A percentile compares a stretch with the other conserved stretches of the same genome.
Conservation (phyloP, 1,140 invertebrate species). For the Galendromus occidentalis region DNA sequence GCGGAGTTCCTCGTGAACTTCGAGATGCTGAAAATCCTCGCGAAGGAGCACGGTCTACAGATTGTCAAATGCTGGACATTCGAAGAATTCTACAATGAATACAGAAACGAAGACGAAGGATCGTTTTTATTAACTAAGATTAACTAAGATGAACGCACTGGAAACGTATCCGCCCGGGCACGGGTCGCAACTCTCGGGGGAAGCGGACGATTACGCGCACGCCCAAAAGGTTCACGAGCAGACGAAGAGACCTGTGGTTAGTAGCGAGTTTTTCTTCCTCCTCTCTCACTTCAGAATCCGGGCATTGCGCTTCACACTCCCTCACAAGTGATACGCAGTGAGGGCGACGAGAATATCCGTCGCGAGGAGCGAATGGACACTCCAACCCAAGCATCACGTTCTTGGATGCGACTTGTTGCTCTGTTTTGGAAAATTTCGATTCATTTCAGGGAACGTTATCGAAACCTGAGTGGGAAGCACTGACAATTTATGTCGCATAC, state of each 20-base stretch:
- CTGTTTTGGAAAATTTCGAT: too few species aligned
- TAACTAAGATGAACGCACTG: conserved; percentile 52
- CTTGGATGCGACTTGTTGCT: not conserved
- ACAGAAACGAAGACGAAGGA: conserved; percentile 35
- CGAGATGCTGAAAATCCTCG: conserved; percentile 58
- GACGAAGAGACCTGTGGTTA: conserved; percentile 19
- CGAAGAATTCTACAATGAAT: conserved; percentile 53
- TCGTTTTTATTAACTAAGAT: conserved; percentile 42
- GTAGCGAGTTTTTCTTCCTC: conserved; percentile 5
- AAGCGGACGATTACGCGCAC: conserved; percentile 48
- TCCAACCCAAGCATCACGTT: too few species aligned
- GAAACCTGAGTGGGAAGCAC: conserved; percentile 76
- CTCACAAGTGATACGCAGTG: too few species aligned
- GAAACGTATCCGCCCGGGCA: conserved; percentile 33
- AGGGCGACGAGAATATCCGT: too few species aligned
- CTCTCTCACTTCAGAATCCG: too few species aligned
- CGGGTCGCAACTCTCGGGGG: conserved; percentile 35
- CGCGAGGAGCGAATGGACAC: too few species aligned
- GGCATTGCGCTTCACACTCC: too few species aligned
- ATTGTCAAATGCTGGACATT: conserved; percentile 51
- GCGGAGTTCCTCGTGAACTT: conserved; percentile 95
- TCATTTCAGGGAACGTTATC: conserved; percentile 49
- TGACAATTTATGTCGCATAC: conserved; percentile 61
- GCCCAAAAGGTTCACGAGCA: conserved; percentile 37
- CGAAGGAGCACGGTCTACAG: conserved; percentile 56